Evolutionary conservation across 2,888 invertebrate species (phyloP).

Genomic region (Amiota minor): DNA sequence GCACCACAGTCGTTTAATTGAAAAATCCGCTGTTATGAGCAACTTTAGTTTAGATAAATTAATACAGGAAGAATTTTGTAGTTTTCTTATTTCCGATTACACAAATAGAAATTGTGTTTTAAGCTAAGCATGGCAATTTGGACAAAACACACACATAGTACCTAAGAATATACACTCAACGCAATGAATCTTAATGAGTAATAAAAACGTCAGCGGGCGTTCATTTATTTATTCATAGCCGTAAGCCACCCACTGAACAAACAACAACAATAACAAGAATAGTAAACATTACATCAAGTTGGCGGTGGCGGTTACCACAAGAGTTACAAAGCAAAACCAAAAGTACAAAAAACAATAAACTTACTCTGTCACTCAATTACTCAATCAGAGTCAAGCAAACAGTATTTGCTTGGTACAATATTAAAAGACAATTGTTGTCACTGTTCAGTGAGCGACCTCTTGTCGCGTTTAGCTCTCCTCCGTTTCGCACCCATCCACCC

Average conservation of each 20-base stretch:
- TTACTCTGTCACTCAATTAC: not conserved
- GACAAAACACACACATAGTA: not conserved
- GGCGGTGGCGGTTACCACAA: not conserved
- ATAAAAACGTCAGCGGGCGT: conserved; percentile 13
- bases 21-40: too few relatives aligned
- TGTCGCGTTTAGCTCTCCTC: too few relatives aligned
- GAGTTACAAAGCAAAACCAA: not conserved
- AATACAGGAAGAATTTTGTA: not conserved
- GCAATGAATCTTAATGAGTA: conserved; percentile 17
- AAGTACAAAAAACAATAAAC: conserved; percentile 6
- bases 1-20: not conserved
- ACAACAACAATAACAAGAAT: not conserved
- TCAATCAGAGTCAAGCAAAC: too few relatives aligned
- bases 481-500: not conserved
- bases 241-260: not conserved
- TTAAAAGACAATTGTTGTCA: not conserved
- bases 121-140: not conserved
- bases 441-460: too few relatives aligned
- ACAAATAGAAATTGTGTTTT: not conserved
- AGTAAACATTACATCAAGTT: not conserved
- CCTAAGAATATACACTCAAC: not conserved
- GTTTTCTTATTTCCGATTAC: not conserved
- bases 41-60: too few relatives aligned
- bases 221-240: not conserved
- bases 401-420: too few relatives aligned